Evolutionary conservation across 1,140 invertebrate species (phyloP), one percentile per base, ranked within the genome.

Genomic region (Nasonia longicornis): DNA sequence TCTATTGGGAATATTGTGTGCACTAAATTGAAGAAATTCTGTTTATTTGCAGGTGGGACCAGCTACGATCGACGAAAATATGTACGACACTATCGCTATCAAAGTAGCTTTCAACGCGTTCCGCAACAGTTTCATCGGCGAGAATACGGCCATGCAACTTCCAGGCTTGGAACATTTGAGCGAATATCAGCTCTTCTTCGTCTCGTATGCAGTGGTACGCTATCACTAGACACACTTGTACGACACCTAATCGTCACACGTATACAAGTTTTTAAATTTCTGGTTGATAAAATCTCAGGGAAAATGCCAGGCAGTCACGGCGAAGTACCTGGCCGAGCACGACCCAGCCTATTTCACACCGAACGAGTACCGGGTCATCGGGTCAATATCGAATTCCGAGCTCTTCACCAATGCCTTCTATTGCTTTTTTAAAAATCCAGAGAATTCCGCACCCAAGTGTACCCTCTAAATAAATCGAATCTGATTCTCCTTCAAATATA

Each of bases 101-200:
- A 45, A 79, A 71, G 58, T 72, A 12, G 48, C 74, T 35, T 79
- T 72, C 14, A 26, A 79, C 10, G 77, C 77, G 7, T 78, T 79
- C 6, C 14, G 72, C 77, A 22, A 63, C 1, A 83, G 22, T 20
- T 29, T 48, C 14, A 20, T 72, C 1, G 14, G 64, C 14, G 10
- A 81, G 20, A 67, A 38, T 11, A 48, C 26, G 26, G 26, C 58
- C 4, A 35, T 66, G 2, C 38, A 69, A 72, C 26, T 76, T 7
- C 75, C 83, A 38, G 52, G 52, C 26, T 71, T 75, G 16, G 77
- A 83, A 22, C 42, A 83, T 64, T 63, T 81, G 1, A 78, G 31
- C 7, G 42, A 81, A 12, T 72, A 83, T 52, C 80, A 77, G 45
- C n/a, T 82, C 10, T 81, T 81, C 58, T 82, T 80, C 16, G 3